Evolutionary conservation across 2,113 vertebrate genomes (phyloP), one percentile per base, ranked within the genome.

Genomic region (Notothenia rossii): DNA sequence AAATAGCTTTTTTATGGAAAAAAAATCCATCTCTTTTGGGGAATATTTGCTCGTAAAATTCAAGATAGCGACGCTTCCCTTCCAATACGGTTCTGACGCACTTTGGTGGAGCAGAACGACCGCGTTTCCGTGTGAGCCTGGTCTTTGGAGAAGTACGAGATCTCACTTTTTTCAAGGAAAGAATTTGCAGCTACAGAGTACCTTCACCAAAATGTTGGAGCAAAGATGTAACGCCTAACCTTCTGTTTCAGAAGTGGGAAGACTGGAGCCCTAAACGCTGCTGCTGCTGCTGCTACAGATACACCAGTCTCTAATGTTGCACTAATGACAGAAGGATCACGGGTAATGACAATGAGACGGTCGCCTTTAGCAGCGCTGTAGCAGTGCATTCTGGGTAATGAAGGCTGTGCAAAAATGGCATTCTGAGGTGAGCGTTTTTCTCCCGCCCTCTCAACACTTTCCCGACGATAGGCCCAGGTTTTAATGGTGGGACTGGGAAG

Each of bases 321-420:
- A 85, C 73, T 72, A 43, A 25, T 58, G 85, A 84, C 36, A 58
- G 53, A 74, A 53, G 67, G 73, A 81, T 51, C 59, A 65, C 66
- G 67, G 60, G 45, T 56, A 22, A 75, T 65, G 72, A 84, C 73
- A 65, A 79, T 45, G 71, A 77, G 72, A 82, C 68, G 13, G 68
- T 61, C 25, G 72, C 84, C 61, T 53, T 59, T 79, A 88, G 86
- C 89, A 86, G 87, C 81, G 73, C 69, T 51, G 80, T 46, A 85
- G 88, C 87, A 90, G 87, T 87, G 86, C 80, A 74, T 70, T 81
- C 67, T 82, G 83, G 73, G 45, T 62, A 59, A 78, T 51, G 84
- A 81, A 71, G 78, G 84, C 85, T 92, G 93, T 92, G 92, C 92
- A 91, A 92, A 40, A 93, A 87, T 82, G 80, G 81, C 86, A 75